A percentile compares a stretch with the other conserved stretches of the same genome.
These are phyloP conservation scores for Macroramphosus scolopax DNA, from an alignment of 2,797 vertebrate species.

Conservation along the genomic window DNA sequence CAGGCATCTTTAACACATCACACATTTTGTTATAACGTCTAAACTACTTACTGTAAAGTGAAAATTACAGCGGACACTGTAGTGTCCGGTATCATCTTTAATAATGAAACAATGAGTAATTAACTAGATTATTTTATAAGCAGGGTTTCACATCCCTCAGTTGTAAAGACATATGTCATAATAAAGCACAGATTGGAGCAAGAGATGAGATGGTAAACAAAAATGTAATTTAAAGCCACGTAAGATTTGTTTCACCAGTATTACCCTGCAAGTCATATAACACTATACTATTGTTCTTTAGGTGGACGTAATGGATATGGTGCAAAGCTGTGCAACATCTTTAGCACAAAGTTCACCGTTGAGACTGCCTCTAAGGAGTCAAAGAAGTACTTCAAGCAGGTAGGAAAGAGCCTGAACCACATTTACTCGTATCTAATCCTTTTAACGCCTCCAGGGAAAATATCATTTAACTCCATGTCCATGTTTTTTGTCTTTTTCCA, in stretches of 20 bases:
- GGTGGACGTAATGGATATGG: slow-evolving; percentile 98
- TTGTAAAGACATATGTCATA: too few species aligned
- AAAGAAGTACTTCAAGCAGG: slow-evolving; percentile 91
- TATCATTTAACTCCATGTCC: neutral
- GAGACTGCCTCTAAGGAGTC: slow-evolving; percentile 93
- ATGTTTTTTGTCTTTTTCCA: slow-evolving; percentile 50
- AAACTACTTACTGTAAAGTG: neutral
- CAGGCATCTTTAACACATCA: neutral
- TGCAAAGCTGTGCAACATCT: slow-evolving; percentile 98
- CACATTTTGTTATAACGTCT: neutral
- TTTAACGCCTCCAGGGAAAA: neutral
- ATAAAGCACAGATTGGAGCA: too few species aligned
- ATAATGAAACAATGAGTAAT: neutral
- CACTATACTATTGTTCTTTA: slow-evolving; percentile 48
- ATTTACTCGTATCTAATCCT: neutral
- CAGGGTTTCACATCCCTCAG: neutral
- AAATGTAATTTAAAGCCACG: neutral
- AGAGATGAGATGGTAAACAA: neutral
- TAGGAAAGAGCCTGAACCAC: slow-evolving; percentile 22
- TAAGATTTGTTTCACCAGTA: too few species aligned
- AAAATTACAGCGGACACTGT: neutral
- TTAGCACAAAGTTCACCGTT: slow-evolving; percentile 95
- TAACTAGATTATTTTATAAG: neutral
- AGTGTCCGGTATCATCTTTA: neutral
- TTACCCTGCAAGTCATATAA: too few species aligned